These are phyloP conservation scores for Carduelis carduelis DNA, from an alignment of 2,797 vertebrate genomes.

Conservation along the genomic window DNA sequence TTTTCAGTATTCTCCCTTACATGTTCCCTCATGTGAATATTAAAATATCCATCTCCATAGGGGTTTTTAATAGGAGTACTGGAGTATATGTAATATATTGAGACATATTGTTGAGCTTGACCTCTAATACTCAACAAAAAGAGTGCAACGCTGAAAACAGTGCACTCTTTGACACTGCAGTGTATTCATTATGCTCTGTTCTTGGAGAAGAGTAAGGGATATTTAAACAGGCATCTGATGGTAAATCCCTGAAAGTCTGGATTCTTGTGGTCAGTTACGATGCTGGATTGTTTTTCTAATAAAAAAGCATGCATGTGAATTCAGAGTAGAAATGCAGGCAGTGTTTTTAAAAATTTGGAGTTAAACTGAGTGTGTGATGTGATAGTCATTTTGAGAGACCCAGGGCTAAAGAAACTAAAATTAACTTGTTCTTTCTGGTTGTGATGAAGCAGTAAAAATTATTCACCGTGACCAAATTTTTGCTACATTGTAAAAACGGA, in stretches of 20 bases:
- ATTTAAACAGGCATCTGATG: neutral
- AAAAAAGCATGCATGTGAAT: neutral
- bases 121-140: neutral
- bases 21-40: neutral
- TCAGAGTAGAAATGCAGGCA: neutral
- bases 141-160: neutral
- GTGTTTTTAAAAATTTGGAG: neutral
- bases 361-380: slow-evolving; percentile 1
- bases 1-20: neutral
- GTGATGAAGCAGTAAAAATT: slow-evolving; percentile 15
- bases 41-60: neutral
- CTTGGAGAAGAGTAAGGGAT: neutral
- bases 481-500: neutral
- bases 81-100: neutral
- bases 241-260: neutral
- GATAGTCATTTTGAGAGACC: neutral
- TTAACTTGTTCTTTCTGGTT: slow-evolving; percentile 16
- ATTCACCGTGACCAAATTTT: neutral
- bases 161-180: neutral
- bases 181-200: neutral
- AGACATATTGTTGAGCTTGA: neutral
- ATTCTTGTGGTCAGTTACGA: neutral
- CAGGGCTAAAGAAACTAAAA: slow-evolving; percentile 18
- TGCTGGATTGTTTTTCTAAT: neutral
- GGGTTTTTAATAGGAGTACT: neutral